Percentiles rank a stretch among this genome's conserved stretches.
Evolutionary conservation across 2,113 vertebrate species (phyloP).

Genomic region (Nycticryphes semicollaris): DNA sequence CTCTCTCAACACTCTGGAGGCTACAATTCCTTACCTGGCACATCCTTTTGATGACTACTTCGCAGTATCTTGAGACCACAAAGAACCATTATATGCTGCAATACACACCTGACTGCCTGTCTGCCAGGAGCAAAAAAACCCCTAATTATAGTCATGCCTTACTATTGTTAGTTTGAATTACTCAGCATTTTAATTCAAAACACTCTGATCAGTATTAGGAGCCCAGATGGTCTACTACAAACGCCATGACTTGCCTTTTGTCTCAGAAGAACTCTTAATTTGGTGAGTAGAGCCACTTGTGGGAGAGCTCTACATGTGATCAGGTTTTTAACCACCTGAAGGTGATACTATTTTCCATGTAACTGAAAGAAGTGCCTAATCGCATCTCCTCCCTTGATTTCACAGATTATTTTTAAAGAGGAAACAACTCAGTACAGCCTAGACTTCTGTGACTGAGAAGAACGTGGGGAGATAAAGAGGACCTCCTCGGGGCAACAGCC

Average conservation of each 20-base stretch:
- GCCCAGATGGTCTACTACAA: neutral
- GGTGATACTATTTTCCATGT: neutral
- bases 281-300: neutral
- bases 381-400: neutral
- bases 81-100: neutral
- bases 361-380: neutral
- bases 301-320: neutral
- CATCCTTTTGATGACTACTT: neutral
- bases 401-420: neutral
- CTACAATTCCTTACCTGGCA: neutral
- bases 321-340: neutral
- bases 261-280: neutral
- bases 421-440: neutral
- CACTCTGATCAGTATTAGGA: neutral
- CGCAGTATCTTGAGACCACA: neutral
- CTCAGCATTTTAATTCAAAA: neutral
- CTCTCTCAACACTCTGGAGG: neutral
- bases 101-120: neutral
- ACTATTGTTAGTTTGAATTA: neutral
- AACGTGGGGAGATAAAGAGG: neutral
- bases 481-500: conserved; percentile 12
- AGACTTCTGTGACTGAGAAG: neutral
- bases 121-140: neutral
- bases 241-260: neutral
- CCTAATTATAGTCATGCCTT: neutral